Base-by-base conservation (phyloP, 35 echinoderm and acorn worm species). In the Patiria miniata region DNA sequence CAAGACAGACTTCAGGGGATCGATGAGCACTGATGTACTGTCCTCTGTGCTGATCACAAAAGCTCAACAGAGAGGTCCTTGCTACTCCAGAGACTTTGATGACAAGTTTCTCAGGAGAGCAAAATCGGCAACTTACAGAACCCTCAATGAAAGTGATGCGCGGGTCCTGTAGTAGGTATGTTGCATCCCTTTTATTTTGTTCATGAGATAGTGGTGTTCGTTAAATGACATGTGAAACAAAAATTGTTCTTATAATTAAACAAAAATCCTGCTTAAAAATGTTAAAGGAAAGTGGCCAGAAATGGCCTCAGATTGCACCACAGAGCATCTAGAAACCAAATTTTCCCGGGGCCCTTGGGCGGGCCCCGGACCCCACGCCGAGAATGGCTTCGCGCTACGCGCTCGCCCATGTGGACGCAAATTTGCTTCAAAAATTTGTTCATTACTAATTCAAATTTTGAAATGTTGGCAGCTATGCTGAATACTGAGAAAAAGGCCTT, bases 1-100 rank as follows among this genome's bases (percentile, higher is more conserved):
- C 32, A 86, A 77, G 42, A 86, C 84, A 40, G 84, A 86, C 32
- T 86, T 86, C 37, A 76, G 84, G n/a, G 60, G 60, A 57, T 86
- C 59, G 4, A 86, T 86, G 84, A 86, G 52, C 40, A 57, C 2
- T 37, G 14, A 76, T 36, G 44, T 60, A 38, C 60, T 77, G 22
- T 9, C 28, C 21, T 5, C 84, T 40, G 7, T 86, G 18, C 84
- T 86, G 18, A 77, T 81, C 21, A 30, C 7, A 8, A 81, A 81
- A 51, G 14, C 52, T 54, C 52, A 54, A 54, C 52, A 54, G 52
- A 54, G 18, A 54, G 52, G 52, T 18, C 52, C 52, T 54, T 54
- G 52, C 52, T 54, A 54, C 18, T 7, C 52, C 18, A 54, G 52
- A 54, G 52, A 54, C 7, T 54, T 54, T 54, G 52, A 54, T 18